These are phyloP conservation scores for Pelosia muscerda DNA, from an alignment of 2,888 invertebrate species.

Conservation along the genomic window DNA sequence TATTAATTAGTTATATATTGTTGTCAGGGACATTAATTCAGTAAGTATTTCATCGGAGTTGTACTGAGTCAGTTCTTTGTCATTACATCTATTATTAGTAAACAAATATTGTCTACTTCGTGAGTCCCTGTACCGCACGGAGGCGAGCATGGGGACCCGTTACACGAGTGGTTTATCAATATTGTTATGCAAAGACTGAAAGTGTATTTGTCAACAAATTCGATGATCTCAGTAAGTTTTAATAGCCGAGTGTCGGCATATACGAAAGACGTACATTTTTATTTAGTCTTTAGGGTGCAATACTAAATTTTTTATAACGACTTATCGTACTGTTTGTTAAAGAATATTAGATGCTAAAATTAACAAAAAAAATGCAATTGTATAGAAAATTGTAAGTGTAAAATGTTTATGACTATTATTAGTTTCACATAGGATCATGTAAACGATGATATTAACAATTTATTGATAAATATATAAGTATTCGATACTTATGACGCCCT, in stretches of 20 bases:
- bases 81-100: conserved; percentile 18
- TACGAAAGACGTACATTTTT: conserved; percentile 43
- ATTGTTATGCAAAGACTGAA: conserved; percentile 41
- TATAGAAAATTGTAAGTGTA: conserved; percentile 13
- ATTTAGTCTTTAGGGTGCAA: conserved; percentile 48
- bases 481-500: too few relatives aligned
- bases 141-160: not conserved
- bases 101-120: not conserved
- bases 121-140: not conserved
- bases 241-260: conserved; percentile 29
- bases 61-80: conserved; percentile 52
- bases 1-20: conserved; percentile 51
- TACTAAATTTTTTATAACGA: conserved; percentile 39
- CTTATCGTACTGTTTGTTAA: conserved; percentile 33
- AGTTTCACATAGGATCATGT: not conserved
- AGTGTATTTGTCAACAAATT: conserved; percentile 52
- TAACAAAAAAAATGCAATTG: conserved; percentile 20
- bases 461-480: not conserved
- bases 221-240: conserved; percentile 50
- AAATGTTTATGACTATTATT: conserved; percentile 7
- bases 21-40: conserved; percentile 52
- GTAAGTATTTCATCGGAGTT: conserved; percentile 55
- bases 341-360: conserved; percentile 24
- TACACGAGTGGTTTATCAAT: conserved; percentile 1
- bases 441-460: not conserved